Percentiles rank a stretch among this genome's conserved stretches.
Evolutionary conservation across 2,888 invertebrate species (phyloP).

Genomic region (Luffia ferchaultella): DNA sequence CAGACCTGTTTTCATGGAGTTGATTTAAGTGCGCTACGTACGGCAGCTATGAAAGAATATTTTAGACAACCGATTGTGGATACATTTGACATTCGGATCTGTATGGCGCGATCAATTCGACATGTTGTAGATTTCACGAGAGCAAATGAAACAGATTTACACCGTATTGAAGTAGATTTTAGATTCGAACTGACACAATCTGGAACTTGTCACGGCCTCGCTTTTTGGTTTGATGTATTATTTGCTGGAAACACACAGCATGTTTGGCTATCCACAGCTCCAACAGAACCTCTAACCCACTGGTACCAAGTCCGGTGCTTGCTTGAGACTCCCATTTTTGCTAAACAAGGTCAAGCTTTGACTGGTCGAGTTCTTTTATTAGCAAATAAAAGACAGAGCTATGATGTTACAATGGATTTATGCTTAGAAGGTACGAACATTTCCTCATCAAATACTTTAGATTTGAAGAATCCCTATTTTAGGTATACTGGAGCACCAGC

Average conservation of each 20-base stretch:
- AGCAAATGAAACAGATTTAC: constrained; percentile 92
- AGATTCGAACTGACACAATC: constrained; percentile 92
- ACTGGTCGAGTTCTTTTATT: constrained; percentile 87
- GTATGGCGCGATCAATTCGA: constrained; percentile 92
- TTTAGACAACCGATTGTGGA: constrained; percentile 98
- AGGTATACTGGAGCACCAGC: constrained; percentile 94
- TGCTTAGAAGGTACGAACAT: constrained; percentile 88
- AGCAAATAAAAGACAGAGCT: constrained; percentile 97
- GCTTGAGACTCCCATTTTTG: constrained; percentile 91
- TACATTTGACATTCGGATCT: constrained; percentile 97
- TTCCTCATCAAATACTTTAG: constrained; percentile 89
- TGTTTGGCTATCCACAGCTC: constrained; percentile 97
- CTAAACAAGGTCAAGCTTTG: constrained; percentile 91
- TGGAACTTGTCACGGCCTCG: constrained; percentile 95
- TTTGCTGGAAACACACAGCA: constrained; percentile 91
- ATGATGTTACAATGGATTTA: constrained; percentile 97
- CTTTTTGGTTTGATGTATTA: constrained; percentile 99
- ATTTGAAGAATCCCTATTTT: constrained; percentile 98
- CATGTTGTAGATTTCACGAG: constrained; percentile 94
- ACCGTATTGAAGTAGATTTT: constrained; percentile 94
- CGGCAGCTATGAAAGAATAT: constrained; percentile 95
- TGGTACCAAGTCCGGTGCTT: constrained; percentile 99
- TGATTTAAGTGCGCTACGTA: constrained; percentile 90
- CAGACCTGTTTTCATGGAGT: constrained; percentile 98
- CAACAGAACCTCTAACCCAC: constrained; percentile 97